A percentile compares a stretch with the other conserved stretches of the same genome.
Evolutionary conservation across 2,797 vertebrate species (phyloP).

Genomic region (Coranthus polyacanthus): DNA sequence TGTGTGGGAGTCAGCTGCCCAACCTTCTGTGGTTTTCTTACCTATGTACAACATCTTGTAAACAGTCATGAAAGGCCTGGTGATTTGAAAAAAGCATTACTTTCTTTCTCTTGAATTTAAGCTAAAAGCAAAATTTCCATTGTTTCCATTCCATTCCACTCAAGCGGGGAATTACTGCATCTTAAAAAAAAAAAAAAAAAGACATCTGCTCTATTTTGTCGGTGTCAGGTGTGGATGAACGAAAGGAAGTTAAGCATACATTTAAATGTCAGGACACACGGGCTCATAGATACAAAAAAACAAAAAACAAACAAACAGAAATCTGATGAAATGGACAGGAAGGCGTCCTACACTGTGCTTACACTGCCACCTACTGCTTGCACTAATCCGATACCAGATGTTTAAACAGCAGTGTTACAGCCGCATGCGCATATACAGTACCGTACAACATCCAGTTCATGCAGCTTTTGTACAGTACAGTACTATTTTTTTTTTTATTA

Average conservation of each 20-base stretch:
- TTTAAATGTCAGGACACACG: background rate
- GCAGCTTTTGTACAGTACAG: background rate
- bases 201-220: background rate
- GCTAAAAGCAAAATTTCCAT: background rate
- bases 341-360: constrained; percentile 29
- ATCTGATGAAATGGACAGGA: constrained; percentile 39
- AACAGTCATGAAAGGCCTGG: constrained; percentile 28
- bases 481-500: background rate
- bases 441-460: background rate
- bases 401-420: background rate
- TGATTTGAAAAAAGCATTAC: background rate
- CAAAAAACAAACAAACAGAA: background rate
- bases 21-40: constrained; percentile 50
- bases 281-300: background rate
- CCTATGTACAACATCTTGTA: constrained; percentile 20
- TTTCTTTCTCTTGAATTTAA: background rate
- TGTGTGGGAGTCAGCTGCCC: constrained; percentile 68
- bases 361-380: constrained; percentile 82
- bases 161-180: background rate
- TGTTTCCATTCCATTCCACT: too few relatives aligned
- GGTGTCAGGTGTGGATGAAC: background rate
- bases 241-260: background rate
- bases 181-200: too few relatives aligned
- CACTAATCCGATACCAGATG: background rate
- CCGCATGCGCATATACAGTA: background rate